These are phyloP conservation scores for Trissolcus japonicus DNA, from an alignment of 2,888 invertebrate genomes.

Conservation along the genomic window DNA sequence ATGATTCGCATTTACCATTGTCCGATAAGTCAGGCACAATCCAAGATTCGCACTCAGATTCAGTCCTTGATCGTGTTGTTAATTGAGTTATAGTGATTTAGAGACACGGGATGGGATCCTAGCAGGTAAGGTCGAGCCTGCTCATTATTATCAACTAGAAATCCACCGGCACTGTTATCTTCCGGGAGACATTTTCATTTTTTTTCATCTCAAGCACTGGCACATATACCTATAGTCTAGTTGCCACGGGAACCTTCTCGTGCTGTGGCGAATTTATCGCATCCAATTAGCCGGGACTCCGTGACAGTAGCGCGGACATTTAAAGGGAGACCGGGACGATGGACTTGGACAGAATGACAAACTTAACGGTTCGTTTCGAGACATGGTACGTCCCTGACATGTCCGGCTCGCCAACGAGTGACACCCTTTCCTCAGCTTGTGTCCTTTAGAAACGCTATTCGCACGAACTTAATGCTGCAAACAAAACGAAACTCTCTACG, in stretches of 20 bases:
- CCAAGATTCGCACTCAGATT: constrained; percentile 28
- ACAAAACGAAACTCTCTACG: constrained; percentile 18
- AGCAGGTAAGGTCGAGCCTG: constrained; percentile 33
- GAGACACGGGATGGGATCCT: constrained; percentile 28
- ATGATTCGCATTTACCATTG: constrained; percentile 8
- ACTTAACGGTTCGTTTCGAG: constrained; percentile 65
- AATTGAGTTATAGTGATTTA: constrained; percentile 53
- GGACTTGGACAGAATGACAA: constrained; percentile 67
- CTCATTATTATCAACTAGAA: constrained; percentile 49
- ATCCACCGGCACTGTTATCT: constrained; percentile 44
- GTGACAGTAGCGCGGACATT: constrained; percentile 64
- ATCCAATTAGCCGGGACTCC: constrained; percentile 68
- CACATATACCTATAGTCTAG: constrained; percentile 36
- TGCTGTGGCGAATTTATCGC: constrained; percentile 65
- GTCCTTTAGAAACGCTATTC: constrained; percentile 39
- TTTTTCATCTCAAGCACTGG: constrained; percentile 6
- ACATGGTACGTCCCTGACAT: constrained; percentile 63
- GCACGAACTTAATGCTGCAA: constrained; percentile 21
- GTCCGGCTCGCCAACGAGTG: constrained; percentile 54
- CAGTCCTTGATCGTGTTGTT: constrained; percentile 20
- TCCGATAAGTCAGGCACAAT: background rate
- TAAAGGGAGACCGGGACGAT: constrained; percentile 59
- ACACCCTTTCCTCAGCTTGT: constrained; percentile 55
- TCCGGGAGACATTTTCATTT: constrained; percentile 26
- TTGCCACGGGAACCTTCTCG: constrained; percentile 38